Evolutionary conservation across 2,797 vertebrate genomes (phyloP).

Genomic region (Tauraco hartlaubi): DNA sequence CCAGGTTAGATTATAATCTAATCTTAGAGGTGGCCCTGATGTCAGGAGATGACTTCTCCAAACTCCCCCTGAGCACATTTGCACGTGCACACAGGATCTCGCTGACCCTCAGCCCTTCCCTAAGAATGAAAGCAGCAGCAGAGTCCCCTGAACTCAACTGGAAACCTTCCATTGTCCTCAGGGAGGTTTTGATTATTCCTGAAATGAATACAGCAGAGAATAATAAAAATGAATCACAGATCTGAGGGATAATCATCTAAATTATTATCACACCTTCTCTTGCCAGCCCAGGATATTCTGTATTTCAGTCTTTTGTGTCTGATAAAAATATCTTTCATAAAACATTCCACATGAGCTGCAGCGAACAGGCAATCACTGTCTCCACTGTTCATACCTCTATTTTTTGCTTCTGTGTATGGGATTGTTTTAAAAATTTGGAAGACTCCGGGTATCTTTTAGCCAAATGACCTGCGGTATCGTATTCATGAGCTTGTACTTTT

Average conservation of each 20-base stretch:
- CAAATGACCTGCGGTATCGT: slow-evolving; percentile 59
- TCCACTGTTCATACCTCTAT: slow-evolving; percentile 4
- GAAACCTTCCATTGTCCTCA: background rate
- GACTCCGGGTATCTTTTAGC: slow-evolving; percentile 20
- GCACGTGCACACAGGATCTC: background rate
- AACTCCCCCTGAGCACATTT: background rate
- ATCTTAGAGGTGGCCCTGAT: background rate
- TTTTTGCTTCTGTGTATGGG: slow-evolving; percentile 56
- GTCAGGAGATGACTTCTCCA: background rate
- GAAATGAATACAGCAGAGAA: background rate
- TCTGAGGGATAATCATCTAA: slow-evolving; percentile 18
- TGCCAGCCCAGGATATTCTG: slow-evolving; percentile 15
- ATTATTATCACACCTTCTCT: background rate
- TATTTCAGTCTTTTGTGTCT: background rate
- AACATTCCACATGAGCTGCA: slow-evolving; percentile 5
- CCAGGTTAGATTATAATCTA: background rate
- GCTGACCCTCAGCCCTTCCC: background rate
- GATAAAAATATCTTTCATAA: slow-evolving; percentile 30
- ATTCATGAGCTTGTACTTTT: slow-evolving; percentile 67
- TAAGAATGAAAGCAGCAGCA: background rate
- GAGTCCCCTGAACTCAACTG: background rate
- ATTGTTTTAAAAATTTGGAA: slow-evolving; percentile 58
- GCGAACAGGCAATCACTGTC: slow-evolving; percentile 25
- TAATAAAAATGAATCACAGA: slow-evolving; percentile 12
- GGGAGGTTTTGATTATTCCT: background rate